Percentiles rank a stretch among this genome's conserved stretches.
Conservation (phyloP, 1,140 invertebrate species). For the Nephotettix cincticeps region DNA sequence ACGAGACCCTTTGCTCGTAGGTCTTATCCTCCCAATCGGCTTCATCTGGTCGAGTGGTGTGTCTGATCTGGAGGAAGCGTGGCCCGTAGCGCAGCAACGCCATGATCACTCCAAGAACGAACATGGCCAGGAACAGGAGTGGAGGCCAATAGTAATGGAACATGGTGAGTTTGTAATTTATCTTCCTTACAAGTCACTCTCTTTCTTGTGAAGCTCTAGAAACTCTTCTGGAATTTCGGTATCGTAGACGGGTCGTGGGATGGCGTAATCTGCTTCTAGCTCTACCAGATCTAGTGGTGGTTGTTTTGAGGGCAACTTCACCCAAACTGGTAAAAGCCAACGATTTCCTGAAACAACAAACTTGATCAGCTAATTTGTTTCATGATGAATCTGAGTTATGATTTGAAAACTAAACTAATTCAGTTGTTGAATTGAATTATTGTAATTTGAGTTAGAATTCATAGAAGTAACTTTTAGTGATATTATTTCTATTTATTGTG, state of each 20-base stretch:
- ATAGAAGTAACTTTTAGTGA: too few species aligned
- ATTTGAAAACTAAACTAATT: too few species aligned
- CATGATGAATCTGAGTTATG: too few species aligned
- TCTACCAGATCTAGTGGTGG: slow-evolving; percentile 79
- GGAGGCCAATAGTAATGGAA: slow-evolving; percentile 74
- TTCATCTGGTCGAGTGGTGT: slow-evolving; percentile 59
- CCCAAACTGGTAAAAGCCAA: slow-evolving; percentile 80
- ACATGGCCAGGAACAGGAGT: slow-evolving; percentile 64
- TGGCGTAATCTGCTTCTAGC: slow-evolving; percentile 49
- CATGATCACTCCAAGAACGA: slow-evolving; percentile 72
- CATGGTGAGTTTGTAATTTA: too few species aligned
- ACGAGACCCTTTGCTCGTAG: slow-evolving; percentile 63
- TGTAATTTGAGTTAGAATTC: too few species aligned
- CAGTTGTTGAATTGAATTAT: too few species aligned
- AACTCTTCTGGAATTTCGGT: slow-evolving; percentile 48
- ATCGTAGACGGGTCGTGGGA: slow-evolving; percentile 42
- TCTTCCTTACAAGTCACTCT: slow-evolving; percentile 79
- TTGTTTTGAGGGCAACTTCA: slow-evolving; percentile 75
- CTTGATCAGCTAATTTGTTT: too few species aligned
- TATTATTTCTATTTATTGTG: too few species aligned
- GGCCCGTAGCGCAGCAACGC: slow-evolving; percentile 69
- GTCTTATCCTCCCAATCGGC: slow-evolving; percentile 58
- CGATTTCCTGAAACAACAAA: slow-evolving; percentile 76
- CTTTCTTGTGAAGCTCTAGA: slow-evolving; percentile 73
- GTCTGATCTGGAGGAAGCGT: slow-evolving; percentile 63